Base-by-base conservation (phyloP, 2,888 invertebrate species). In the Philereme vetulata region DNA sequence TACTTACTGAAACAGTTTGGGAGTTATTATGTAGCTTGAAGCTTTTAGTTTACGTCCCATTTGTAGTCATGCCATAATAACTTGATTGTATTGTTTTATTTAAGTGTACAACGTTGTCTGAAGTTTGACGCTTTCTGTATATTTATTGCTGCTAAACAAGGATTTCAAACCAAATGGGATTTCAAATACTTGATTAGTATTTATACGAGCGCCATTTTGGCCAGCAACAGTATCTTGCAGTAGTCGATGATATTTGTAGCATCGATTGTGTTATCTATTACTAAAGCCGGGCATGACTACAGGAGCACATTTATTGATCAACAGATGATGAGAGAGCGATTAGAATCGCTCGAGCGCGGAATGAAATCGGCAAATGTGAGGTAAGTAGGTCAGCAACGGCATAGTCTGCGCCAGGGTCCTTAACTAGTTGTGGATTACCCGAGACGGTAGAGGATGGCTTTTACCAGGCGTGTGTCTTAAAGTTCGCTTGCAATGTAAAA, bases 271-370 rank as follows among this genome's bases (percentile, higher is more conserved):
- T 70, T 71, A 66, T 72, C 55, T 61, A 60, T 66, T 60, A 57
- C 63, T 70, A 58, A 65, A 53, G 59, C 64, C 58, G 66, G 66
- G 65, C 67, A 60, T 71, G 73, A 77, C 71, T 79, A 79, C 74
- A 79, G 68, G 72, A 76, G 64, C 74, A 72, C 67, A 67, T 78
- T 80, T 80, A 80, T 80, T 78, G 73, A 75, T 72, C 80, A 76
- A 80, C 80, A 80, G 79, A 80, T 80, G 79, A 80, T 80, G 78
- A 65, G 74, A 76, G 76, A 76, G 73, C 71, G 75, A 74, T 74
- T 72, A 76, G 72, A 71, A 71, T 65, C 75, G 74, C 71, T 78
- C 72, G 76, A 72, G 71, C 71, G 75, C 67, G 68, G 72, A 70
- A 74, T 74, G 74, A 72, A 70, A 65, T 72, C 67, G 65, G 62